A percentile compares a stretch with the other conserved stretches of the same genome.
Conservation (phyloP, 2,888 invertebrate species). For the Ornithoptera alexandrae region DNA sequence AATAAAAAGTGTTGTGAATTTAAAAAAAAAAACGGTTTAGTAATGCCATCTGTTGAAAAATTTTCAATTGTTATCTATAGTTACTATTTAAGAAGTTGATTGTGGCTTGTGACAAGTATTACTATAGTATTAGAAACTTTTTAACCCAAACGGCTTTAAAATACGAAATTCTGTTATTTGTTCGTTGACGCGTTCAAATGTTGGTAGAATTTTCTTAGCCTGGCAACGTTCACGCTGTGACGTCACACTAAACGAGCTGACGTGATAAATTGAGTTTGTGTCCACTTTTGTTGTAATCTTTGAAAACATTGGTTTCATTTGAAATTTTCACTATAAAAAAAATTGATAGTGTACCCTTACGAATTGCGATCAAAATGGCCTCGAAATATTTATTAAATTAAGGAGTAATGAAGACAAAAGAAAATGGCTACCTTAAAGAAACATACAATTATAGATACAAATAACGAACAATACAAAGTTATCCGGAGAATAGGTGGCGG, state of each 20-base stretch:
- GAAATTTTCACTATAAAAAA: slow-evolving; percentile 47
- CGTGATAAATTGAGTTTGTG: slow-evolving; percentile 66
- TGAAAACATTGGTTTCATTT: slow-evolving; percentile 50
- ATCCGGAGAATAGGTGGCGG: slow-evolving; percentile 99
- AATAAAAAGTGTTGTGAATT: too few relatives aligned
- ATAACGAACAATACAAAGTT: slow-evolving; percentile 89
- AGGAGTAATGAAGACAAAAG: slow-evolving; percentile 73
- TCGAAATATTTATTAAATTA: slow-evolving; percentile 64
- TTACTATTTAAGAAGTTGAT: too few relatives aligned
- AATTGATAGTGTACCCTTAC: slow-evolving; percentile 60
- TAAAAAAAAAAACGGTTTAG: too few relatives aligned
- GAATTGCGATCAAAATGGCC: slow-evolving; percentile 46
- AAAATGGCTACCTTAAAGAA: slow-evolving; percentile 75
- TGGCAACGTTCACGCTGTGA: slow-evolving; percentile 72
- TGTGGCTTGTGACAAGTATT: too few relatives aligned
- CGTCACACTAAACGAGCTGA: slow-evolving; percentile 72
- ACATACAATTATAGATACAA: slow-evolving; percentile 81
- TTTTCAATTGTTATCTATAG: too few relatives aligned
- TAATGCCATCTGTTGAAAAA: too few relatives aligned
- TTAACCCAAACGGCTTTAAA: not conserved
- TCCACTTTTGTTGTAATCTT: slow-evolving; percentile 61
- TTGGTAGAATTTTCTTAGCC: slow-evolving; percentile 8
- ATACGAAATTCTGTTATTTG: not conserved
- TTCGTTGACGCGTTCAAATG: not conserved
- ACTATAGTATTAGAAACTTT: too few relatives aligned